Base-by-base conservation (phyloP, 2,113 vertebrate genomes). In the Elanoides forficatus region DNA sequence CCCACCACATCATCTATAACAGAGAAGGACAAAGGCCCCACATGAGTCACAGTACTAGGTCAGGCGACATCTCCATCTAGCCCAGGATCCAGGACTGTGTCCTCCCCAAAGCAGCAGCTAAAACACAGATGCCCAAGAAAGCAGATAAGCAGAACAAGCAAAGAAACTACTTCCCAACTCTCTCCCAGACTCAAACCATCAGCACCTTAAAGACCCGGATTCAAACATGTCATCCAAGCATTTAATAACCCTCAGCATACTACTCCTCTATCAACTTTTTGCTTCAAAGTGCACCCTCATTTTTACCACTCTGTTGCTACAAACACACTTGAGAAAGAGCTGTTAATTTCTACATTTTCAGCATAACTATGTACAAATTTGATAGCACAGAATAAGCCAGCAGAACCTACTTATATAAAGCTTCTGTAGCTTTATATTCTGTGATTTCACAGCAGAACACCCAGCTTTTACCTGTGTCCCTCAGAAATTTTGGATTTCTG, bases 181-280 rank as follows among this genome's bases (percentile, higher is more conserved):
- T 72, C 58, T 83, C 71, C 25, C 34, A 60, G 13, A 23, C 42
- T 45, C 56, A 65, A 86, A 38, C 11, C 43, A 53, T 7, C 27
- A 53, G 8, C 55, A 72, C 15, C 52, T 68, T 23, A 25, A 13
- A 87, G 48, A 42, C 25, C 34, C 40, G 19, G 30, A 66, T 36
- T 62, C 45, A 90, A 88, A 59, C 2, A 13, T 1, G 7, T 15
- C 26, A 76, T 16, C 26, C 34, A 19, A 0, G 0, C 7, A 10
- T 63, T 27, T 60, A 73, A 47, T 38, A 91, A 38, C 13, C 12
- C 58, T 59, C 42, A 67, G 38, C 22, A 55, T 4, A 26, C 7
- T 42, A 38, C 9, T 50, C 3, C n/a, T 72, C 18, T 60, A 38
- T 13, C 43, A 83, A 8, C 40, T 11, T 55, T 13, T 68, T 78